Evolutionary conservation across 2,797 vertebrate genomes (phyloP).

Genomic region (Ctenosaura bakeri): DNA sequence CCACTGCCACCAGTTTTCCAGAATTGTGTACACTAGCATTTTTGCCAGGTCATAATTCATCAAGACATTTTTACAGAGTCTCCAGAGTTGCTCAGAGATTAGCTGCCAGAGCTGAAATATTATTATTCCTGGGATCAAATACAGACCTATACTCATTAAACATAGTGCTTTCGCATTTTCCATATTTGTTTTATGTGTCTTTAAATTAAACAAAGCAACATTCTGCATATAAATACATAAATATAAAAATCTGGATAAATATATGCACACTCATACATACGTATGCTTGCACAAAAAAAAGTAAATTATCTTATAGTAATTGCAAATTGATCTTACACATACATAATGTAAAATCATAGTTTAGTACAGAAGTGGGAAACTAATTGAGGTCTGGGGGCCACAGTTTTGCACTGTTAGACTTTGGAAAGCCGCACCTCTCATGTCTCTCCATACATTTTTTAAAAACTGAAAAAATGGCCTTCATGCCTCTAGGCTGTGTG

Average conservation of each 20-base stretch:
- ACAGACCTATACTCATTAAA: constrained; percentile 46
- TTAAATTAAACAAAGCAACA: constrained; percentile 21
- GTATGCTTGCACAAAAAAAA: constrained; percentile 11
- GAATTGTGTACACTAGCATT: neutral
- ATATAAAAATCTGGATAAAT: constrained; percentile 10
- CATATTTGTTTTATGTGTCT: neutral
- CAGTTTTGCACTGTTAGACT: no score
- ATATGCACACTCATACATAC: neutral
- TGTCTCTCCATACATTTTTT: no score
- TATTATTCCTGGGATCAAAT: constrained; percentile 37
- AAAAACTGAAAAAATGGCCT: no score
- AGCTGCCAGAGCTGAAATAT: constrained; percentile 35
- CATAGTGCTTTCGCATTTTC: constrained; percentile 44
- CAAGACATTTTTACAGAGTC: constrained; percentile 28
- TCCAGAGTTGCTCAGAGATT: constrained; percentile 32
- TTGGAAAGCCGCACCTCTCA: no score
- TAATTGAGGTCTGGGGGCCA: no score
- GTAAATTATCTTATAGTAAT: neutral
- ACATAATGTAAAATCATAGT: neutral
- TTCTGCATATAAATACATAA: neutral
- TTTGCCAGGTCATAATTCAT: neutral
- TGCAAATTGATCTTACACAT: neutral
- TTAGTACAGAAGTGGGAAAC: neutral
- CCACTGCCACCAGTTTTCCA: constrained; percentile 27
- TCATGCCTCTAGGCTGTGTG: no score